Base-by-base conservation (phyloP, 2,888 invertebrate species). In the Drosophila anomalata region DNA sequence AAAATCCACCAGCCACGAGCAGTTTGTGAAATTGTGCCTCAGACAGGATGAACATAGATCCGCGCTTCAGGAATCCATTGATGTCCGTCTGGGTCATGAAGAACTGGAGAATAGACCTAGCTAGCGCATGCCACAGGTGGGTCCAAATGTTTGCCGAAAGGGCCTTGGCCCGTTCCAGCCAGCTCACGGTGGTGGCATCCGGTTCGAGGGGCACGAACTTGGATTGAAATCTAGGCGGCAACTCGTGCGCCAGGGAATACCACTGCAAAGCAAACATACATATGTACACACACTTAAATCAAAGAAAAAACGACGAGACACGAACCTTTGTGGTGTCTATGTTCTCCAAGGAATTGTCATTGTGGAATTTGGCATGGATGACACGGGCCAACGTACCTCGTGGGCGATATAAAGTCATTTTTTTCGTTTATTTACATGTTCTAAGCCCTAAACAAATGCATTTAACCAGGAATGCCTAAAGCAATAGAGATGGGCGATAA, bases 41-140 rank as follows among this genome's bases (percentile, higher is more conserved):
- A 0, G 99, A 99, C 80, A 98, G 94, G 52, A 99, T 97, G 92
- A 98, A 99, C 99, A 99, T 99, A 1, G 98, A 98, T 8, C 99
- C 99, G 54, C 99, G 94, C 14, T 96, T 95, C 12, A 98, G 92
- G 92, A 91, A 97, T 95, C 98, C 98, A 92, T 99, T 99, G 76
- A 98, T 96, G 80, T 98, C 97, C 2, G 99, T 99, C 90, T 96
- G 96, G 31, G 97, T 96, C 95, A 98, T 96, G 93, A 99, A 97
- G 92, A 96, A 95, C 75, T 96, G 95, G 20, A 99, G 93, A 42
- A 98, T 92, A n/a, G 96, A 94, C 85, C 96, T 95, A 14, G 96
- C 96, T 39, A 99, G 84, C 39, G 96, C 94, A 92, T 98, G 97
- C 95, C 97, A 97, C 72, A 98, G 93, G 92, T 99, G 98, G 26